Evolutionary conservation across 2,797 vertebrate genomes (phyloP).

Genomic region (Gymnodraco acuticeps): DNA sequence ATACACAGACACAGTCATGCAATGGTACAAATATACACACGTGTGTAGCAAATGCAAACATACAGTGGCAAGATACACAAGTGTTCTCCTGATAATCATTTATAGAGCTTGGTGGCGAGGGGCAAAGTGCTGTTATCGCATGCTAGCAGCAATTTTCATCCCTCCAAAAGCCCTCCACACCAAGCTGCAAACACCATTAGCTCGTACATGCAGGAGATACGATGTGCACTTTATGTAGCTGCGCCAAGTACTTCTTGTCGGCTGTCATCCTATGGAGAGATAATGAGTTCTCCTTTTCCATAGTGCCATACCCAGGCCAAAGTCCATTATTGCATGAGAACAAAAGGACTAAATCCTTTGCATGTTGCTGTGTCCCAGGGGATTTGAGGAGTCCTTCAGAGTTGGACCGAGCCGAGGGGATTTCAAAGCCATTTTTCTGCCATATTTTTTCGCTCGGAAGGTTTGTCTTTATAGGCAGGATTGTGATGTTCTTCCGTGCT

Average conservation of each 20-base stretch:
- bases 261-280: slow-evolving; percentile 68
- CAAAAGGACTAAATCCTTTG: slow-evolving; percentile 65
- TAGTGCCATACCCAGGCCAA: slow-evolving; percentile 38
- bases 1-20: slow-evolving; percentile 23
- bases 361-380: slow-evolving; percentile 50
- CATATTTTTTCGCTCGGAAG: slow-evolving; percentile 34
- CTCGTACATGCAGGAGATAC: slow-evolving; percentile 68
- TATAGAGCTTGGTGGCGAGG: slow-evolving; percentile 55
- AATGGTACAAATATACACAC: slow-evolving; percentile 17
- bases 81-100: slow-evolving; percentile 74
- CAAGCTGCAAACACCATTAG: slow-evolving; percentile 74
- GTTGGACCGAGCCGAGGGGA: slow-evolving; percentile 25
- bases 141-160: slow-evolving; percentile 63
- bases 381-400: slow-evolving; percentile 56
- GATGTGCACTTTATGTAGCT: slow-evolving; percentile 54
- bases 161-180: slow-evolving; percentile 63
- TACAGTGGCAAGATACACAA: slow-evolving; percentile 58
- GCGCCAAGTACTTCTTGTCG: slow-evolving; percentile 62
- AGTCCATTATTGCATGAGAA: slow-evolving; percentile 62
- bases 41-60: slow-evolving; percentile 59
- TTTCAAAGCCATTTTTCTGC: slow-evolving; percentile 45
- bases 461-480: slow-evolving; percentile 50
- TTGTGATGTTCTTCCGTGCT: slow-evolving; percentile 35
- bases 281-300: slow-evolving; percentile 68
- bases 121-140: slow-evolving; percentile 78